Base-by-base conservation (phyloP, 2,113 vertebrate species). In the Bubo scandiacus region DNA sequence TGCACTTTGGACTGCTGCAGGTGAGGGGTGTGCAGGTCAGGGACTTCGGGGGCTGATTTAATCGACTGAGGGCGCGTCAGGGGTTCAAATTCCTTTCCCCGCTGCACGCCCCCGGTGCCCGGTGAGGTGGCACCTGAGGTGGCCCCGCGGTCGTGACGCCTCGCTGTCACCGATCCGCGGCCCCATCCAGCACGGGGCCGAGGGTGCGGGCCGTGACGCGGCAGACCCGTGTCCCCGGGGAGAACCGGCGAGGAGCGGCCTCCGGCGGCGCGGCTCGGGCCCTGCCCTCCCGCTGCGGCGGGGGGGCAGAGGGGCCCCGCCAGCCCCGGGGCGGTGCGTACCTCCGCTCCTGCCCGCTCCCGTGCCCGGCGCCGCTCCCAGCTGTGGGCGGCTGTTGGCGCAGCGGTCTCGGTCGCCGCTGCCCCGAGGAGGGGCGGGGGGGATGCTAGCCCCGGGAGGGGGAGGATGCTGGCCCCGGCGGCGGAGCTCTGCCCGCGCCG, bases 1-100 rank as follows among this genome's bases (percentile, higher is more conserved):
- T 1, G 54, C 51, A 2, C 22, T 22, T 5, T 1, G 21, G 6
- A 8, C 9, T 17, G 23, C 26, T 1, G 51, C 11, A 19, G 74
- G 27, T 11, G 68, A 29, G 18, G n/a, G 18, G 51, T 1, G 70
- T 18, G 22, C 36, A 8, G 54, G 34, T 61, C 66, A 9, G 54
- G 54, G 61, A 13, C 30, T 22, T 3, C 20, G 13, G 3, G 61
- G 36, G 30, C 23, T 4, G 29, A 29, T 25, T 67, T 9, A 18
- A 75, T 23, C 45, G 40, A 21, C 8, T 1, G 36, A 57, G 26
- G 21, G 70, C 15, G 71, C 61, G 29, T 10, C 71, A n/a, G 30
- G 32, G 57, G 29, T 17, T 82, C 88, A 65, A 32, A 85, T 59
- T 62, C 52, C 73, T 7, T 15, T 29, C 26, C 9, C 43, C 8